A percentile compares a stretch with the other conserved stretches of the same genome.
Conservation (phyloP, 2,888 invertebrate species). For the Punctoribates punctum region DNA sequence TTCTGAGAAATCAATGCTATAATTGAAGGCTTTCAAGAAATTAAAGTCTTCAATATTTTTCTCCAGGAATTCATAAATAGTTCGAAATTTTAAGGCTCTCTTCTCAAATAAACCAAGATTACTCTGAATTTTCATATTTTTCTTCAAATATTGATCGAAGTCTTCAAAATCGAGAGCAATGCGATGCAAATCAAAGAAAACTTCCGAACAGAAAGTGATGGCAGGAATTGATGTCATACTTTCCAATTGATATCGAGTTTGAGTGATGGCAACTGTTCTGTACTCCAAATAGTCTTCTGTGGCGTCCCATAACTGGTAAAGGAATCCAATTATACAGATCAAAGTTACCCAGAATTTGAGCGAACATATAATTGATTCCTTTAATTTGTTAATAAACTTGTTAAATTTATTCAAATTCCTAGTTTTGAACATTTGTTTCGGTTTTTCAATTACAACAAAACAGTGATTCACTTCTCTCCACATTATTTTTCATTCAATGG, state of each 20-base stretch:
- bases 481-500: too few species aligned
- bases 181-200: background rate
- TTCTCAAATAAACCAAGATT: background rate
- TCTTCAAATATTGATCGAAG: too few species aligned
- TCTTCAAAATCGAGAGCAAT: too few species aligned
- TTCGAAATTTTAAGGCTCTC: background rate
- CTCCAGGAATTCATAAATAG: background rate
- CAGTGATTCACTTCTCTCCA: too few species aligned
- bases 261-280: background rate
- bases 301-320: background rate
- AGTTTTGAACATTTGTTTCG: too few species aligned
- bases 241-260: background rate
- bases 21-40: background rate
- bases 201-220: background rate
- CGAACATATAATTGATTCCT: background rate
- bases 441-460: too few species aligned
- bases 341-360: background rate
- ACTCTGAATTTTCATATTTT: background rate
- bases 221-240: background rate
- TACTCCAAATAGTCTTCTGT: background rate
- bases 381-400: too few species aligned
- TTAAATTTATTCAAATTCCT: too few species aligned
- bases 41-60: background rate
- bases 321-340: background rate
- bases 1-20: background rate